Evolutionary conservation across 2,113 vertebrate species (phyloP), one percentile per base, ranked within the genome.

Genomic region (Hippocampus guttulatus): DNA sequence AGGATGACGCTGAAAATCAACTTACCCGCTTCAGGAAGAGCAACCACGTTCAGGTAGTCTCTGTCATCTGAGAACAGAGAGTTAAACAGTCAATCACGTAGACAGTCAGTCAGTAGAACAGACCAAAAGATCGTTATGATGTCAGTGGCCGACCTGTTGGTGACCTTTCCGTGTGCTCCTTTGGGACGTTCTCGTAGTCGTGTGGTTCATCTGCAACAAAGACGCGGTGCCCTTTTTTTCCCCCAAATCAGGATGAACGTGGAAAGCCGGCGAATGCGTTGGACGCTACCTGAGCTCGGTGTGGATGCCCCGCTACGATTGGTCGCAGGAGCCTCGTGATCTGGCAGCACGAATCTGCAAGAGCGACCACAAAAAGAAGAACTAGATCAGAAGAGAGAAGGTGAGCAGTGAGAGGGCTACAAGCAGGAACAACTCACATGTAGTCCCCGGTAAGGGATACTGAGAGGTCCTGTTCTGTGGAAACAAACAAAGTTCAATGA

Each of bases 241-340:
- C 5, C 30, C 33, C 5, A 25, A 23, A 27, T 3, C 6, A n/a
- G 18, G 5, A 30, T 27, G 0, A 54, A 7, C 47, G 4, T 3
- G 8, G 6, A 40, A 52, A 41, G 33, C 21, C 10, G 52, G 38
- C 38, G 0, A n/a, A 16, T 7, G 41, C 57, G 25, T 15, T 16
- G 16, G 16, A 38, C 2, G 43, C 14, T 57, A 92, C 91, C 89
- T 88, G 90, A 91, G 67, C 87, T 91, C 20, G 83, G 79, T 0
- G 87, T 88, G 0, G 90, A 91, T 1, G 70, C 66, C 21, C 79
- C 54, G 25, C 85, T 90, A 5, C n/a, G 75, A 54, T 63, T 74
- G 64, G 68, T 40, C 6, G 3, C 20, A 6, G 21, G n/a, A 21
- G 23, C 14, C 0, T 61, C 72, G 0, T 8, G 18, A n/a, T 67